phyloP scores from a whole-genome alignment of 2,113 vertebrate species.

The Xiphophorus couchianus region DNA sequence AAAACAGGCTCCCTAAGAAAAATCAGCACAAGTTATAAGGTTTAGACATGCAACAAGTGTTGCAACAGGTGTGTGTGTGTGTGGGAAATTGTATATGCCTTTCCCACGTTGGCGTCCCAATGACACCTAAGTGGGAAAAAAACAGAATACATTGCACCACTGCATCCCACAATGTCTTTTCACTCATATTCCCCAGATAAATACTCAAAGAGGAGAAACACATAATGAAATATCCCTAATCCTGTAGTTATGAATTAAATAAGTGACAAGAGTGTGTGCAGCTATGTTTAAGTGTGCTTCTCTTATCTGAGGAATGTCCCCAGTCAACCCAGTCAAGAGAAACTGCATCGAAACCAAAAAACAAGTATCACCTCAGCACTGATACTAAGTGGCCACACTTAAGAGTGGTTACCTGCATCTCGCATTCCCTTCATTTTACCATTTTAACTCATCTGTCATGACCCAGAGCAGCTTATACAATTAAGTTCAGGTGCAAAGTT shows the following conservation, averaged over 20 bases:
- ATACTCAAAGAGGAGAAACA: slow-evolving; percentile 57
- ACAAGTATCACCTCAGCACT: slow-evolving; percentile 70
- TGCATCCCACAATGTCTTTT: slow-evolving; percentile 20
- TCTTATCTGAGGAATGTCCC: slow-evolving; percentile 78
- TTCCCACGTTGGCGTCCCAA: slow-evolving; percentile 25
- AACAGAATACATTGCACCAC: slow-evolving; percentile 17
- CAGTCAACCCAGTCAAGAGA: slow-evolving; percentile 71
- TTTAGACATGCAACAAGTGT: background rate
- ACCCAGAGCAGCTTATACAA: slow-evolving; percentile 20
- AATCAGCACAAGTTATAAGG: background rate
- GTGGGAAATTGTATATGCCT: slow-evolving; percentile 19
- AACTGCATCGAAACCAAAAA: slow-evolving; percentile 76
- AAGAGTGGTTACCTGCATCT: slow-evolving; percentile 49
- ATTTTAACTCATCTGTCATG: slow-evolving; percentile 62
- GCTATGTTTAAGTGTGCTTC: slow-evolving; percentile 61
- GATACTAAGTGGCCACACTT: slow-evolving; percentile 49
- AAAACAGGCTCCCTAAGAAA: background rate
- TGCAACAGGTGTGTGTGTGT: slow-evolving; percentile 2
- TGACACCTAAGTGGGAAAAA: slow-evolving; percentile 37
- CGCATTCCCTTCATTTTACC: slow-evolving; percentile 29
- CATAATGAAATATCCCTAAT: slow-evolving; percentile 49
- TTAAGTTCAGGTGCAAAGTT: background rate
- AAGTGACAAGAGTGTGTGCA: slow-evolving; percentile 67
- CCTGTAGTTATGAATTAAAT: slow-evolving; percentile 51
- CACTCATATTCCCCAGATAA: slow-evolving; percentile 50